Base-by-base conservation (phyloP, 2,113 vertebrate genomes). In the Choloepus hoffmanni region DNA sequence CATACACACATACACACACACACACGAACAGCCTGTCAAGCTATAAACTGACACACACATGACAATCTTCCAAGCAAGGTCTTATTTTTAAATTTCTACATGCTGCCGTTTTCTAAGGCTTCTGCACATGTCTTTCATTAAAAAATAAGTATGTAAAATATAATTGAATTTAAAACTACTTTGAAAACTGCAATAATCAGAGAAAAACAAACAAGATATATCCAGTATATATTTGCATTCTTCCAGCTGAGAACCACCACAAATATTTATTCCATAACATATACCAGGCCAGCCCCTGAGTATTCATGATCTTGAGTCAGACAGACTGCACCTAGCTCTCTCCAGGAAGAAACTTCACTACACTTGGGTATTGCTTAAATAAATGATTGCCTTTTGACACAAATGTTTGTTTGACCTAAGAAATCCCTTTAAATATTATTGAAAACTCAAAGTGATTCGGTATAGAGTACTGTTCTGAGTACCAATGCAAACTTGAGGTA, bases 31-130 rank as follows among this genome's bases (percentile, higher is more conserved):
- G n/a, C 63, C 23, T 40, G 43, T 11, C 36, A 15, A 33, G 43
- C 23, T 88, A 45, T 12, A 43, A 92, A 67, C 23, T 43, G 95
- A 76, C 18, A 73, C 0, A 14, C 36, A 78, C 19, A 74, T 30
- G 2, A 55, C 45, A 89, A 45, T 45, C 24, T 73, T 74, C 36
- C 79, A 60, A 85, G 78, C 43, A 74, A 63, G 14, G 45, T 76
- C 85, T 68, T 89, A 89, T 48, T 85, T 94, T 94, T 36, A 90
- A 78, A 90, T 89, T 93, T 95, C 78, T 70, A 76, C 24, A 86
- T 58, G 26, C 26, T 77, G 30, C 19, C 14, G 23, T 81, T 92
- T 89, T 84, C 76, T 45, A 74, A 53, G 50, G 7, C 26, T 90
- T 30, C n/a, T 62, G 33, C 67, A 73, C 48, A 55, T 50, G 62